A percentile compares a stretch with the other conserved stretches of the same genome.
phyloP scores from a whole-genome alignment of 30 jellyfish, hydroid and myxozoan species.

The Chrysaora quinquecirrha region DNA sequence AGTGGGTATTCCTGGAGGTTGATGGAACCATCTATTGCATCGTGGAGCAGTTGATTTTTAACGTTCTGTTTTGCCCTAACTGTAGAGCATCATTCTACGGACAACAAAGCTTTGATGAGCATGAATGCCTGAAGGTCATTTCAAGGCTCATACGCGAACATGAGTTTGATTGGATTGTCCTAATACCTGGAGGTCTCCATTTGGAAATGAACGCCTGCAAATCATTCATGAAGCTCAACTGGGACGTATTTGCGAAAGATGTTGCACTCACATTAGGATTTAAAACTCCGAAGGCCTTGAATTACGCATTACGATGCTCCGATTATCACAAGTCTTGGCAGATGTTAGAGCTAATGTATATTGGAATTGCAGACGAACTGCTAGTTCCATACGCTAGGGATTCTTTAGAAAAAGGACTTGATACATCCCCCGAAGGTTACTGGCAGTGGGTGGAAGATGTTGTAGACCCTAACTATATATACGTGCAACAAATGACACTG shows the following conservation, averaged over 20 bases:
- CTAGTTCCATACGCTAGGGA: slow-evolving; percentile 12
- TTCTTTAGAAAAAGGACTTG: neutral
- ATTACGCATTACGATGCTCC: too few species aligned
- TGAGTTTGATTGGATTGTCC: slow-evolving; percentile 46
- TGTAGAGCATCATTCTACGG: neutral
- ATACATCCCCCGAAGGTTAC: neutral
- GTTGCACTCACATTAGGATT: too few species aligned
- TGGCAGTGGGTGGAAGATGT: neutral
- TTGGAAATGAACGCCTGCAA: slow-evolving; percentile 25
- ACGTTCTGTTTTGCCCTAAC: slow-evolving; percentile 9
- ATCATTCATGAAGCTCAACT: too few species aligned
- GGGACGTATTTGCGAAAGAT: too few species aligned
- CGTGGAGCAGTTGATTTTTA: neutral
- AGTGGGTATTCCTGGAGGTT: slow-evolving; percentile 18
- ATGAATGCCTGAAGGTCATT: neutral
- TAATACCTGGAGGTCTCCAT: slow-evolving; percentile 28
- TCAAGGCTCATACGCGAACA: neutral
- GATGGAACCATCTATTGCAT: slow-evolving; percentile 29
- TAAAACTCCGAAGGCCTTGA: too few species aligned
- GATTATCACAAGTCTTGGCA: too few species aligned
- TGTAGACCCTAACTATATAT: neutral
- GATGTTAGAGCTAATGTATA: too few species aligned
- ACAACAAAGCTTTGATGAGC: neutral
- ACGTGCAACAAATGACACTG: slow-evolving; percentile 8
- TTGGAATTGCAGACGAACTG: slow-evolving; percentile 37